A percentile compares a stretch with the other conserved stretches of the same genome.
Conservation (phyloP, 2,888 invertebrate genomes). For the Nephrotoma flavescens region DNA sequence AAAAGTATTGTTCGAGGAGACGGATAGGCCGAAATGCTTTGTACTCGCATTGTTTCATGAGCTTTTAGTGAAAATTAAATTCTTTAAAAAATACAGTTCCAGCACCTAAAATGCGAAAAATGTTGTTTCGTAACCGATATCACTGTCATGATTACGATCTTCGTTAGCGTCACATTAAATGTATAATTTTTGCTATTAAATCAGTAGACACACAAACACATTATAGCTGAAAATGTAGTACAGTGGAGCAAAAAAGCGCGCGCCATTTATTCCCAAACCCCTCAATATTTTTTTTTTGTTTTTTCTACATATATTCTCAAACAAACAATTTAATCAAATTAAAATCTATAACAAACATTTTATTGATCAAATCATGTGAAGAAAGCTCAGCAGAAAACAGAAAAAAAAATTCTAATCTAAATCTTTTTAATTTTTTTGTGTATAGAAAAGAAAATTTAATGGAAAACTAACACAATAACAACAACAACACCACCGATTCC, state of each 20-base stretch:
- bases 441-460: not conserved
- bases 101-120: not conserved
- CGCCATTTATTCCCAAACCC: not conserved
- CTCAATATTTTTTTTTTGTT: not conserved
- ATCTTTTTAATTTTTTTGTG: not conserved
- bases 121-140: not conserved
- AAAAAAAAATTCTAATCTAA: not conserved
- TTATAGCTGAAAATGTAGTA: too few species aligned
- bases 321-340: not conserved
- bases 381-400: not conserved
- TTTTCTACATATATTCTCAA: not conserved
- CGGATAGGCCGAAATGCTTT: too few species aligned
- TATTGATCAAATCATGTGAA: not conserved
- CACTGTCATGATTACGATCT: not conserved
- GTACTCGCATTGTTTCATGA: not conserved
- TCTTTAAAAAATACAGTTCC: not conserved
- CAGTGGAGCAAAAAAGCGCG: not conserved
- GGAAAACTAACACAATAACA: not conserved
- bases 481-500: not conserved
- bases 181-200: not conserved
- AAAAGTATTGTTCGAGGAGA: too few species aligned
- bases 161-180: not conserved
- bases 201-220: not conserved
- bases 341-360: not conserved
- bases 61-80: not conserved